Percentiles rank a stretch among this genome's conserved stretches.
Evolutionary conservation across 2,888 invertebrate species (phyloP).

Genomic region (Brassicogethes aeneus): DNA sequence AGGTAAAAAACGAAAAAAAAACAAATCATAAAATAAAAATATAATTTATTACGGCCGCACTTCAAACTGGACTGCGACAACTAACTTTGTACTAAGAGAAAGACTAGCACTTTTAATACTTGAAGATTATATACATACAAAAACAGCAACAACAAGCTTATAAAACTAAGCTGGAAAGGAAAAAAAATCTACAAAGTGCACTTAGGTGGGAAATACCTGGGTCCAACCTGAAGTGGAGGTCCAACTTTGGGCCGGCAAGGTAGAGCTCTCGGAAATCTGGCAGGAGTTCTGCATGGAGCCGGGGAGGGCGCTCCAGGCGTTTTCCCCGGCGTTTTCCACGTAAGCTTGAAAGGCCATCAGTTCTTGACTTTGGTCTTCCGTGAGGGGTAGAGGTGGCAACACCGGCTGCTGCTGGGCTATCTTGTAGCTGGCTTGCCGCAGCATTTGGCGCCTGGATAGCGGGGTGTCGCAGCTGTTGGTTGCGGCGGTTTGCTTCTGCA

Average conservation of each 20-base stretch:
- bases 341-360: conserved; percentile 53
- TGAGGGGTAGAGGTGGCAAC: conserved; percentile 61
- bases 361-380: conserved; percentile 57
- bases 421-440: conserved; percentile 81
- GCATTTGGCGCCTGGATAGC: conserved; percentile 59
- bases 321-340: conserved; percentile 41
- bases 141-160: too few relatives aligned
- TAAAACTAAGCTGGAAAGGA: too few relatives aligned
- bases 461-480: not conserved
- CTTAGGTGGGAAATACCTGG: conserved; percentile 43
- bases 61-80: too few relatives aligned
- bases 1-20: too few relatives aligned
- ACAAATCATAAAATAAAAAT: too few relatives aligned
- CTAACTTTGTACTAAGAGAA: too few relatives aligned
- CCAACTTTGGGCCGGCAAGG: conserved; percentile 33
- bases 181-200: too few relatives aligned
- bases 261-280: conserved; percentile 50
- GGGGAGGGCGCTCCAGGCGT: conserved; percentile 55
- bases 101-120: too few relatives aligned
- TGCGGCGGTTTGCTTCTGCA: conserved; percentile 66
- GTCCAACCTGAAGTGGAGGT: conserved; percentile 41
- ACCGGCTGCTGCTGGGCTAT: conserved; percentile 79
- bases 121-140: too few relatives aligned
- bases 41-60: too few relatives aligned
- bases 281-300: conserved; percentile 55